Evolutionary conservation across 2,797 vertebrate genomes (phyloP).

Genomic region (Poeciliopsis infans): DNA sequence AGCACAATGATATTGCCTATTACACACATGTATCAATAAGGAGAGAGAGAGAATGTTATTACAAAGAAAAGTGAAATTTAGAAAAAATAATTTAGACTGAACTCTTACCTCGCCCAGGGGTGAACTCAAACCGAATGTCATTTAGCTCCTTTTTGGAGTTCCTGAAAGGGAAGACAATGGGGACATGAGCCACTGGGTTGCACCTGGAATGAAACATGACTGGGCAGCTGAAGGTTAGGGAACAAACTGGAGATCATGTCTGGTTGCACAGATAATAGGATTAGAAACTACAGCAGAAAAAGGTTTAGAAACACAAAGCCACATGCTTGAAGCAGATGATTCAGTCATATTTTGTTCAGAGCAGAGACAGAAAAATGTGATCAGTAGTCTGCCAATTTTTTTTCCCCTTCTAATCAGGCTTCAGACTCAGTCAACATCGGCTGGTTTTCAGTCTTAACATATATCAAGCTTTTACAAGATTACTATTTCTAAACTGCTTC

Average conservation of each 20-base stretch:
- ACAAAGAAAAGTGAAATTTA: slow-evolving; percentile 20
- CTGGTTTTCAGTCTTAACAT: background rate
- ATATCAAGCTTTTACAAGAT: background rate
- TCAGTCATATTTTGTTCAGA: background rate
- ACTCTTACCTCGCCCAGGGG: slow-evolving; percentile 92
- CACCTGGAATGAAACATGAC: slow-evolving; percentile 20
- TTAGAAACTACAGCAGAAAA: slow-evolving; percentile 5
- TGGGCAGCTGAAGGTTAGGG: slow-evolving; percentile 15
- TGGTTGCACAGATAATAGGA: slow-evolving; percentile 23
- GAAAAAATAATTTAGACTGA: slow-evolving; percentile 25
- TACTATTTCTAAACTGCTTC: background rate
- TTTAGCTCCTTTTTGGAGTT: slow-evolving; percentile 98
- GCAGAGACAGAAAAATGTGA: background rate
- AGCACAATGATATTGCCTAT: slow-evolving; percentile 25
- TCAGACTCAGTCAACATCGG: background rate
- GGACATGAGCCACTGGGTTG: slow-evolving; percentile 14
- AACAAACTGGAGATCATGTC: slow-evolving; percentile 5
- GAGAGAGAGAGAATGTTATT: slow-evolving; percentile 28
- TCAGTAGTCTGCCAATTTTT: background rate
- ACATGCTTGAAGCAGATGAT: background rate
- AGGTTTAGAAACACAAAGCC: background rate
- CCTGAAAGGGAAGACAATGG: slow-evolving; percentile 75
- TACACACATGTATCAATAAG: slow-evolving; percentile 17
- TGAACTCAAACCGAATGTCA: slow-evolving; percentile 98
- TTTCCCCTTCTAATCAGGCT: slow-evolving; percentile 6